Evolutionary conservation across 2,113 vertebrate genomes (phyloP), one percentile per base, ranked within the genome.

Genomic region (Solenodon paradoxus): DNA sequence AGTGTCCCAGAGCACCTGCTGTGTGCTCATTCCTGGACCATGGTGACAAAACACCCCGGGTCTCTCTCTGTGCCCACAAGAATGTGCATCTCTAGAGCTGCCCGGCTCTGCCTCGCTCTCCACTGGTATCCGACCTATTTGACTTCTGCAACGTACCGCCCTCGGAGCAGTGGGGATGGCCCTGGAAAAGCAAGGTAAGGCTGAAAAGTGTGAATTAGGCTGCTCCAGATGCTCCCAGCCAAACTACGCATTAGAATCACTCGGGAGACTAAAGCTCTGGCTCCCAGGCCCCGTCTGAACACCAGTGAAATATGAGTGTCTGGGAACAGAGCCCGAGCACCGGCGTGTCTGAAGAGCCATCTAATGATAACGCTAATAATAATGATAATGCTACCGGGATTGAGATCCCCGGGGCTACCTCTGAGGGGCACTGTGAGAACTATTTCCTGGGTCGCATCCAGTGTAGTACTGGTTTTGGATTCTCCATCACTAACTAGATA

Each of bases 51-150:
- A 7, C 10, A 15, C 13, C 42, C 10, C n/a, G n/a, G n/a, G n/a
- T n/a, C n/a, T n/a, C 59, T 28, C 15, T 8, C 0, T 0, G 1
- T 24, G 40, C 2, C 1, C 10, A 42, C 74, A 45, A 47, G n/a
- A 63, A 11, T 84, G 2, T 0, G 22, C 2, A 10, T 13, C 32
- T 22, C 7, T 69, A 13, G 0, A 2, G 15, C 81, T 4, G 32
- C 8, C 63, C 63, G 30, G 24, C 17, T 6, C 7, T 3, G 7
- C 35, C 24, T 45, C 9, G 30, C 3, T 57, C 42, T n/a, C 42
- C 71, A 4, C 80, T 40, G 0, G 9, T 11, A 38, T 9, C 45
- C 51, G n/a, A 30, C n/a, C 47, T 82, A 5, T 75, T 3, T 3
- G 12, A 51, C 26, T 7, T 10, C 40, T 47, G 38, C 20, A 42